Conservation (phyloP, 2,888 invertebrate genomes). For the Sipha maydis region DNA sequence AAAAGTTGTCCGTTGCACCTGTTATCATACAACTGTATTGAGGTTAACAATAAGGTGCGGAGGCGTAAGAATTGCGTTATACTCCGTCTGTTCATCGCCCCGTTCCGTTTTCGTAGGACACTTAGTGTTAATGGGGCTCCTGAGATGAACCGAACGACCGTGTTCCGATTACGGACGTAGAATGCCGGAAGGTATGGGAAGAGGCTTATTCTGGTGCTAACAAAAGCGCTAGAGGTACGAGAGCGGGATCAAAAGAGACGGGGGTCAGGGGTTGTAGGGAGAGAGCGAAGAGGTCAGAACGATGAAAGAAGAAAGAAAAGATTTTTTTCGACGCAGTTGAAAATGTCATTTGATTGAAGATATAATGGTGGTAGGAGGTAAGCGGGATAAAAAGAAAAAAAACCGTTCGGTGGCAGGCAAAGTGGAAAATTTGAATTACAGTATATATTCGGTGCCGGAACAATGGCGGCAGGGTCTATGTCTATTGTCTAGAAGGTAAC, state of each 20-base stretch:
- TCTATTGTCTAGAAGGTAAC: not conserved
- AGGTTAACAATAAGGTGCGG: not conserved
- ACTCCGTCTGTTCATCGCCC: not conserved
- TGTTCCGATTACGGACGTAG: conserved; percentile 35
- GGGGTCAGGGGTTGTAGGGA: not conserved
- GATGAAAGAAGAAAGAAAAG: not conserved
- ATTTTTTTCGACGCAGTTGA: conserved; percentile 24
- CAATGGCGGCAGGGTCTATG: not conserved
- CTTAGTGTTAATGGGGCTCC: conserved; percentile 43
- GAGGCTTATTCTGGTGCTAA: conserved; percentile 16
- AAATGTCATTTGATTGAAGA: conserved; percentile 43
- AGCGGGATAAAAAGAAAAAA: not conserved
- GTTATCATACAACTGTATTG: too few species aligned
- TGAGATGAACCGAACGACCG: conserved; percentile 42
- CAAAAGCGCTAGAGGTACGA: conserved; percentile 22
- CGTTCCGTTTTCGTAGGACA: not conserved
- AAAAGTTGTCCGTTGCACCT: too few species aligned
- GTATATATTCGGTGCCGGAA: conserved; percentile 13
- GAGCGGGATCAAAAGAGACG: not conserved
- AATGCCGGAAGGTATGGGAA: not conserved
- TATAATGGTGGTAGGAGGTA: not conserved
- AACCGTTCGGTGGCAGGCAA: not conserved
- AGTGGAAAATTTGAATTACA: conserved; percentile 11
- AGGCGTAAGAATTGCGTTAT: conserved; percentile 8
- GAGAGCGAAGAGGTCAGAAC: not conserved